A percentile compares a stretch with the other conserved stretches of the same genome.
Conservation (phyloP, 1,140 invertebrate species). For the Gyrodactylus bullatarudis region DNA sequence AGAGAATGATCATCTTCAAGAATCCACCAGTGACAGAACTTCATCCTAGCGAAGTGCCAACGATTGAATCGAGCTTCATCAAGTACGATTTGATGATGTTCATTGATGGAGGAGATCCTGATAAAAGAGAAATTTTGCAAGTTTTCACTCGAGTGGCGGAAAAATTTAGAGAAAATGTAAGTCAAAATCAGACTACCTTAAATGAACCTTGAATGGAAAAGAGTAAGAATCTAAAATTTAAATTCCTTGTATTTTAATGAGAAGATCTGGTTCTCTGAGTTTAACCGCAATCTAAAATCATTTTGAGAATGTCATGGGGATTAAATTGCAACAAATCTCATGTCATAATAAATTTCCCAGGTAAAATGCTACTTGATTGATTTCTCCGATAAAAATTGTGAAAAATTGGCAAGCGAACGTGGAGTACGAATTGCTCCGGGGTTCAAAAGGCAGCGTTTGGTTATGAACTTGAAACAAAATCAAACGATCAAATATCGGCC, state of each 20-base stretch:
- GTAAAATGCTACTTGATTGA: neutral
- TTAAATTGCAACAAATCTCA: too few relatives aligned
- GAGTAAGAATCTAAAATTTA: too few relatives aligned
- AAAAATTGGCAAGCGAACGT: neutral
- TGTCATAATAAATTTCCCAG: too few relatives aligned
- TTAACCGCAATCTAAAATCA: too few relatives aligned
- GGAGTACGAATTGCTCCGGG: neutral
- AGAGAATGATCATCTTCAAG: neutral
- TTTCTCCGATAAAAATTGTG: neutral
- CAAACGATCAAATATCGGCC: neutral
- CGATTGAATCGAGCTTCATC: neutral
- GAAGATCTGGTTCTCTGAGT: too few relatives aligned
- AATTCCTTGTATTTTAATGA: too few relatives aligned
- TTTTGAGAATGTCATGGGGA: too few relatives aligned
- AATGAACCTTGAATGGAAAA: too few relatives aligned
- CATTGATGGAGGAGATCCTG: neutral
- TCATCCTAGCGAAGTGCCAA: neutral
- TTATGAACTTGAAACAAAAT: neutral
- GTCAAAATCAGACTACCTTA: neutral
- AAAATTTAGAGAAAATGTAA: neutral
- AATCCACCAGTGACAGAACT: neutral
- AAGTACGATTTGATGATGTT: neutral
- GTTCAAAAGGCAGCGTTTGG: neutral
- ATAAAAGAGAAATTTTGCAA: neutral
- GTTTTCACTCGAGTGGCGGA: neutral